phyloP scores from a whole-genome alignment of 2,113 vertebrate species.

The Ceyx margarethae region DNA sequence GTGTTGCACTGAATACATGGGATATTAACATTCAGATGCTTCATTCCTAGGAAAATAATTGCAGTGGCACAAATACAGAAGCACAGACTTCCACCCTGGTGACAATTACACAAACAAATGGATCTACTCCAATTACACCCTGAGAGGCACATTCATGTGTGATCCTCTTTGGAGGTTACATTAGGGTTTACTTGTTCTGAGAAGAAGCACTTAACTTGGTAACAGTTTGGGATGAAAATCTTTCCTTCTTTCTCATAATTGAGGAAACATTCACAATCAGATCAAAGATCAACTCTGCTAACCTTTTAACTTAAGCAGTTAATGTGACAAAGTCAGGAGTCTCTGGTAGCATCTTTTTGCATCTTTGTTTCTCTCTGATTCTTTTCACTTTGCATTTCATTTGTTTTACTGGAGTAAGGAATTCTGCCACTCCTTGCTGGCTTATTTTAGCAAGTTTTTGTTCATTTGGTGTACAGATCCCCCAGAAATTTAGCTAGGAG shows the following conservation, averaged over 20 bases:
- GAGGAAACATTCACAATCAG: background rate
- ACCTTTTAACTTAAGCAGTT: background rate
- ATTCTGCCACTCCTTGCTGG: background rate
- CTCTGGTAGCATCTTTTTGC: background rate
- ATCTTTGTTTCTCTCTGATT: background rate
- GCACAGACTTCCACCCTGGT: background rate
- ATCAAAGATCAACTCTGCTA: background rate
- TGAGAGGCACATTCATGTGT: background rate
- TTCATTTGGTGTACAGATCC: background rate
- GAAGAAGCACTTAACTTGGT: background rate
- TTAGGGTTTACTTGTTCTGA: background rate
- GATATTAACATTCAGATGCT: background rate
- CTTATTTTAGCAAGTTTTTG: background rate
- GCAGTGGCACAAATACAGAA: background rate
- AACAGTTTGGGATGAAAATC: background rate
- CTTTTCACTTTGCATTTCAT: background rate
- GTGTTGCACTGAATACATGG: background rate
- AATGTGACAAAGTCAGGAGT: background rate
- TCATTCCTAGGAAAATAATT: slow-evolving; percentile 24
- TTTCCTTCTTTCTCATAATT: background rate
- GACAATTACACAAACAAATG: background rate
- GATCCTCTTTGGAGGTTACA: background rate
- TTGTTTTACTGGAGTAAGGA: background rate
- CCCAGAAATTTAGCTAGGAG: background rate
- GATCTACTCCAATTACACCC: background rate